These are phyloP conservation scores for Hexactinellida sp. DNA, from an alignment of 37 sponge, comb jelly and placozoan genomes.

Conservation along the genomic window DNA sequence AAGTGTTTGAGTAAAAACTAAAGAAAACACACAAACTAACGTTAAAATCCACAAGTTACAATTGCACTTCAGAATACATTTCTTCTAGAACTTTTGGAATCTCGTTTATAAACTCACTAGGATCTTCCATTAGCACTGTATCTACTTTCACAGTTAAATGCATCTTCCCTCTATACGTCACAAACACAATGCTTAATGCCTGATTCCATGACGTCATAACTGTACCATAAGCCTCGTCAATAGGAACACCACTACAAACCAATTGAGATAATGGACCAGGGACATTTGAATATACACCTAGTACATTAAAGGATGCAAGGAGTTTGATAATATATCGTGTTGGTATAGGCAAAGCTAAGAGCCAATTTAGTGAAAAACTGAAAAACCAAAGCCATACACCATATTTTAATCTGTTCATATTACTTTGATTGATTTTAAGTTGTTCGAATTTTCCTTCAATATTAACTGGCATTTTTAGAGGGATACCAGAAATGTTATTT, in stretches of 20 bases:
- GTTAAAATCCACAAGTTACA: not conserved
- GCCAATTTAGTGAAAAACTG: not conserved
- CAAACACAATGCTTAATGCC: not conserved
- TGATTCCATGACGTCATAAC: constrained; percentile 12
- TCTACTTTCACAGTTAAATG: not conserved
- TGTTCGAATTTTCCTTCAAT: not conserved
- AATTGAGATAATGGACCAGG: not conserved
- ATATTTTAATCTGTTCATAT: not conserved
- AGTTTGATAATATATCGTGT: not conserved
- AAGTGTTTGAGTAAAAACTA: not conserved
- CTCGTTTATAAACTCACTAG: not conserved
- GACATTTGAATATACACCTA: not conserved
- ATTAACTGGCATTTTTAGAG: not conserved
- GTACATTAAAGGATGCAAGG: not conserved
- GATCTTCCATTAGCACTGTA: not conserved
- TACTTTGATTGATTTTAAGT: not conserved
- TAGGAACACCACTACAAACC: not conserved
- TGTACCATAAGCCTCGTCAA: not conserved
- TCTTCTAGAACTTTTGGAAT: not conserved
- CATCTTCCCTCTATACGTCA: not conserved
- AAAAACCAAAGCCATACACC: not conserved
- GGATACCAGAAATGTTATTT: not conserved
- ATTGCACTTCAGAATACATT: not conserved
- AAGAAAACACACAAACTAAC: not conserved
- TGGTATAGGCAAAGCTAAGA: not conserved